Evolutionary conservation across 2,113 vertebrate genomes (phyloP).

Genomic region (Thamnophis sirtalis): DNA sequence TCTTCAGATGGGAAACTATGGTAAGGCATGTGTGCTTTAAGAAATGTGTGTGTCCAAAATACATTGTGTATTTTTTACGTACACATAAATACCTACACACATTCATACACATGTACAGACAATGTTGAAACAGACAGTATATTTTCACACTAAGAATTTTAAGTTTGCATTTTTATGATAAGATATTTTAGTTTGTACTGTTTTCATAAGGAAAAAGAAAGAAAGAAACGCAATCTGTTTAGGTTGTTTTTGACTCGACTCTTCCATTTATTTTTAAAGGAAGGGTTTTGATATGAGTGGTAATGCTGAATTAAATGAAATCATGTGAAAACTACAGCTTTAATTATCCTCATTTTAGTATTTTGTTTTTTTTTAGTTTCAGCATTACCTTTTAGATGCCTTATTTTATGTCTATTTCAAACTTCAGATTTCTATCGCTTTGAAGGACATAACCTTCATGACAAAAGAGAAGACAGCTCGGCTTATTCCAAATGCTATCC

Average conservation of each 20-base stretch:
- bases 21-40: constrained; percentile 64
- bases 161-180: not conserved
- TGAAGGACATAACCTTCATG: constrained; percentile 82
- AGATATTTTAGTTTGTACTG: not conserved
- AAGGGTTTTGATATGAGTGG: not conserved
- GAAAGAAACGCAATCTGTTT: too few relatives aligned
- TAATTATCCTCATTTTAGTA: not conserved
- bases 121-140: not conserved
- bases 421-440: constrained; percentile 78
- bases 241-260: not conserved
- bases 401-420: constrained; percentile 37
- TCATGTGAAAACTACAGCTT: not conserved
- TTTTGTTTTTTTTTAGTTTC: not conserved
- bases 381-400: not conserved
- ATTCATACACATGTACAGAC: too few relatives aligned
- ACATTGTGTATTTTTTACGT: not conserved
- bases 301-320: not conserved
- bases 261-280: not conserved
- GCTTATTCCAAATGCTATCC: constrained; percentile 91
- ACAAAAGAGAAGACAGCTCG: constrained; percentile 89
- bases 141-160: not conserved
- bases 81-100: not conserved
- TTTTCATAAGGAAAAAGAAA: not conserved
- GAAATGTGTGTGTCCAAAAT: not conserved
- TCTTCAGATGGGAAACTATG: constrained; percentile 89